These are phyloP conservation scores for Hucho hucho DNA, from an alignment of 2,113 vertebrate species.

Conservation along the genomic window DNA sequence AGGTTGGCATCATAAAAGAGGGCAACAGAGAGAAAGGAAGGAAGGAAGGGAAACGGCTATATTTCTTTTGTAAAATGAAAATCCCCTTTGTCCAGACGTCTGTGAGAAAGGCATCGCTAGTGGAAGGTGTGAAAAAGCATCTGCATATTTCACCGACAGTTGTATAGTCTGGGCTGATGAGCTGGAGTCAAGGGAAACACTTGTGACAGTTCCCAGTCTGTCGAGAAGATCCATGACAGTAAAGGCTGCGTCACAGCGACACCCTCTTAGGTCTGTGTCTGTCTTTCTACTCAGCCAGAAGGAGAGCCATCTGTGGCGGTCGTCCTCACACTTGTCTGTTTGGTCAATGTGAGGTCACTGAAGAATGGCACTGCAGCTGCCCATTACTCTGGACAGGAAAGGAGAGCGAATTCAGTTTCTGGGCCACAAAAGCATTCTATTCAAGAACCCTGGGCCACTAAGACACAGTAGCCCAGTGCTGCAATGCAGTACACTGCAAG, in stretches of 20 bases:
- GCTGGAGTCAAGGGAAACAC: slow-evolving; percentile 19
- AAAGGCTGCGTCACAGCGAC: slow-evolving; percentile 6
- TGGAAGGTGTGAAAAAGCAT: slow-evolving; percentile 62
- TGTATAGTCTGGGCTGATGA: slow-evolving; percentile 42
- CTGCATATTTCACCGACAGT: slow-evolving; percentile 57
- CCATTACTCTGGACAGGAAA: neutral
- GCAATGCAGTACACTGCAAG: too few species aligned
- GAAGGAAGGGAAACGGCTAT: slow-evolving; percentile 36
- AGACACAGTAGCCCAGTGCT: too few species aligned
- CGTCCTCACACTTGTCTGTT: slow-evolving; percentile 25
- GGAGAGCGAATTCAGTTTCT: slow-evolving; percentile 4
- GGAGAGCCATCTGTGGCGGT: neutral
- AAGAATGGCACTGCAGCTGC: neutral
- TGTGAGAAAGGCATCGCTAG: slow-evolving; percentile 38
- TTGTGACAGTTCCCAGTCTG: slow-evolving; percentile 26
- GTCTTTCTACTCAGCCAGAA: slow-evolving; percentile 12
- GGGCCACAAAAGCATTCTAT: neutral
- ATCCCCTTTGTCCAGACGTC: slow-evolving; percentile 40
- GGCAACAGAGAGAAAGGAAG: neutral
- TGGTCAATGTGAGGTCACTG: neutral
- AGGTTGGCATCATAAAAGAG: slow-evolving; percentile 17
- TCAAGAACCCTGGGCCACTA: too few species aligned
- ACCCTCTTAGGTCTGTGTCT: slow-evolving; percentile 19
- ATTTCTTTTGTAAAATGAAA: slow-evolving; percentile 46
- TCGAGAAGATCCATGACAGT: slow-evolving; percentile 42